Percentiles rank a stretch among this genome's conserved stretches.
phyloP scores from a whole-genome alignment of 2,888 invertebrate genomes.

The Drosophila multiciliata region DNA sequence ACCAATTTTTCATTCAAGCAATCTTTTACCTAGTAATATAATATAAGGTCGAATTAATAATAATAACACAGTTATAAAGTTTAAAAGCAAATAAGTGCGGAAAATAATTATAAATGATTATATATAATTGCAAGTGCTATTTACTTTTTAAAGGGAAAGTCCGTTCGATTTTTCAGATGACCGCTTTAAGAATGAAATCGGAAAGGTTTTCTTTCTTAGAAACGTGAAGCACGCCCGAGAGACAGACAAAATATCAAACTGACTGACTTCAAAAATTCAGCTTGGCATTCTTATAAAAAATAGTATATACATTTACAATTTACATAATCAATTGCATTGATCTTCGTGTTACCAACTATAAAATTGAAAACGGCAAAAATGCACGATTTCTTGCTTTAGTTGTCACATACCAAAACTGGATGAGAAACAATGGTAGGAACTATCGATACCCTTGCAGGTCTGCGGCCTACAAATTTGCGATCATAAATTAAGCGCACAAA shows the following conservation, averaged over 20 bases:
- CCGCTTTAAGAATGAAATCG: neutral
- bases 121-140: neutral
- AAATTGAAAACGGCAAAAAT: constrained; percentile 18
- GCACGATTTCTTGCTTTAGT: constrained; percentile 56
- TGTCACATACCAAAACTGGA: constrained; percentile 29
- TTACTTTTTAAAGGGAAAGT: neutral
- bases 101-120: neutral
- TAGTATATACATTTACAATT: neutral
- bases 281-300: neutral
- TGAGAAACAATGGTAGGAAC: constrained; percentile 42
- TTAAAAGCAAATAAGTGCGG: too few relatives aligned
- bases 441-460: constrained; percentile 46
- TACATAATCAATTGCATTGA: constrained; percentile 57
- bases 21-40: too few relatives aligned
- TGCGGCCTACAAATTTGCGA: constrained; percentile 68
- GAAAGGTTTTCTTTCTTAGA: neutral
- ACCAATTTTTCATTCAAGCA: neutral
- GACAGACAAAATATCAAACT: neutral
- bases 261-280: neutral
- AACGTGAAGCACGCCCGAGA: neutral
- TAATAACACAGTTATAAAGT: neutral
- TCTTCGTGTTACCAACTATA: constrained; percentile 44
- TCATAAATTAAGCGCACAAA: constrained; percentile 71
- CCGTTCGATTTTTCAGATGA: neutral
- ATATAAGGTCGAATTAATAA: neutral